Base-by-base conservation (phyloP, 2,888 invertebrate genomes). In the Ormyrus labotus region DNA sequence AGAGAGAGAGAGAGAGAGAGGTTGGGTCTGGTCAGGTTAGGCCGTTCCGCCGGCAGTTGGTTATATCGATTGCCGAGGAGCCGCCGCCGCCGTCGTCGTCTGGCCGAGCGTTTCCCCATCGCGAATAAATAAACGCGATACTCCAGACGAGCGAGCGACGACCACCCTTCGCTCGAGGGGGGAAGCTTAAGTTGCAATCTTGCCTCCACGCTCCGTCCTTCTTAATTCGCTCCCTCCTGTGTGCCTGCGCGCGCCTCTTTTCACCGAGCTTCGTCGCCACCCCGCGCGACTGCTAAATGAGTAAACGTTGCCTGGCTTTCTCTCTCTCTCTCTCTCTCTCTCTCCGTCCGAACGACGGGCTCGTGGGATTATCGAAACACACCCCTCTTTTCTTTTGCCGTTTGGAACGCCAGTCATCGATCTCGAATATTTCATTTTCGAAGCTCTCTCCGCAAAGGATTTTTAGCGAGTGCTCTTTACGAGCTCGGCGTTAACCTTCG, bases 91-190 rank as follows among this genome's bases (percentile, higher is more conserved):
- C 19, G 63, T 68, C 48, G 63, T 69, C 72, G 72, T 53, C 13
- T n/a, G 60, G 19, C 48, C 67, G 13, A 8, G 7, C 11, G 50
- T 19, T 71, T 83, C 82, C 67, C 82, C 69, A 48, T 69, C 74
- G 83, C 81, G 82, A 81, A 77, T 81, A 78, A 84, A 84, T 84
- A 84, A 84, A 84, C 82, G 82, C 67, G 61, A 74, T 64, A 74
- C 68, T 64, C 69, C 58, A 73, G 61, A 53, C 68, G 68, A 68
- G 51, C 67, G 80, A 69, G 34, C 69, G 80, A 69, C 60, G 61
- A 57, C 50, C 5, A 51, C 19, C 34, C 34, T 45, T 8, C 8
- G 19, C 6, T 10, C 19, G 34, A 9, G 34, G 61, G 9, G 13
- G 8, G 34, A 0, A 6, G 70, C 70, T 81, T 76, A 67, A 83